Evolutionary conservation across 2,797 vertebrate species (phyloP).

Genomic region (Lithobates sylvaticus): DNA sequence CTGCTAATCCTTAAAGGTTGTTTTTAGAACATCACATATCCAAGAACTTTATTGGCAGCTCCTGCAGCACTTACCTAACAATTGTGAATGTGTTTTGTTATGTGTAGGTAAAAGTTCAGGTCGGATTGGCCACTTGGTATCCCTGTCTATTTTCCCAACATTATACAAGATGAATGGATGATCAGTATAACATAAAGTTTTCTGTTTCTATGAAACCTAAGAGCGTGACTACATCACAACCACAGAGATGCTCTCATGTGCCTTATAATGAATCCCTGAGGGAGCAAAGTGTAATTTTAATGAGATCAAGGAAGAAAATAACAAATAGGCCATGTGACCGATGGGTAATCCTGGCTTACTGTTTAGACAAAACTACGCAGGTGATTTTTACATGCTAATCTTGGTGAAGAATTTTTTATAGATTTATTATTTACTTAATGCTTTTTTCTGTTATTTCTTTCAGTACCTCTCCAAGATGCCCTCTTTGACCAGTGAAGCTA

Average conservation of each 20-base stretch:
- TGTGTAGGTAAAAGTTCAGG: too few relatives aligned
- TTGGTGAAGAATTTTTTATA: neutral
- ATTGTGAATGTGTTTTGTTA: neutral
- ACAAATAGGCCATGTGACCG: neutral
- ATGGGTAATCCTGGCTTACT: neutral
- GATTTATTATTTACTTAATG: neutral
- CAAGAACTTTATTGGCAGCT: neutral
- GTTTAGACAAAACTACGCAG: neutral
- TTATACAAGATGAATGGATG: neutral
- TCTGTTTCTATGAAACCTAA: constrained; percentile 5
- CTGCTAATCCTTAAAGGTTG: too few relatives aligned
- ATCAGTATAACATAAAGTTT: neutral
- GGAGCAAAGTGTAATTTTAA: neutral
- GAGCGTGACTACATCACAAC: neutral
- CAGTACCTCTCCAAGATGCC: neutral
- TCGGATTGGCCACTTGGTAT: neutral
- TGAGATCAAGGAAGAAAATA: neutral
- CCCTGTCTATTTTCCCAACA: neutral
- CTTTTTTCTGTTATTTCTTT: neutral
- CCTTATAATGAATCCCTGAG: constrained; percentile 19
- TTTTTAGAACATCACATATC: neutral
- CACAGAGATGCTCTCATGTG: neutral
- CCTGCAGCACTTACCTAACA: neutral
- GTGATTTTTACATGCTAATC: neutral
- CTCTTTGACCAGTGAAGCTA: neutral